Conservation (phyloP, 2,888 invertebrate genomes). For the Spilosoma lubricipeda region DNA sequence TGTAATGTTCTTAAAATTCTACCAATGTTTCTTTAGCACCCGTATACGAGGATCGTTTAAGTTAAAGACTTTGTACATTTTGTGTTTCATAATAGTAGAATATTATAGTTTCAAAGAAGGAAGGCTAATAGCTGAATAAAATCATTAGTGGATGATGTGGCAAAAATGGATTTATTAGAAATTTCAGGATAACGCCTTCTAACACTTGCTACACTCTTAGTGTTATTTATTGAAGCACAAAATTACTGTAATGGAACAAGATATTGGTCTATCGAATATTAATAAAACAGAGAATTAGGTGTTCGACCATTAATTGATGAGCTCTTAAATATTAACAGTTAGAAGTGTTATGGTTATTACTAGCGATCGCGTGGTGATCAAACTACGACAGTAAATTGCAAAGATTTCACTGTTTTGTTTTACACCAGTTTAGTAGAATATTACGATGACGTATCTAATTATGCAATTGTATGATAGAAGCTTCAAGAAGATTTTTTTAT, state of each 20-base stretch:
- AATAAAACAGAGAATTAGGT: neutral
- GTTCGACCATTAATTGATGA: neutral
- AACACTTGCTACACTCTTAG: constrained; percentile 20
- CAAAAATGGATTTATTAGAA: constrained; percentile 47
- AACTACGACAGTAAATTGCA: neutral
- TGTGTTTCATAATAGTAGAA: constrained; percentile 27
- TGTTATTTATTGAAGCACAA: constrained; percentile 19
- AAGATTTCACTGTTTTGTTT: neutral
- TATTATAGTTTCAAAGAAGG: constrained; percentile 26
- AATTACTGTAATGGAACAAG: neutral
- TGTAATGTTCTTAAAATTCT: too few relatives aligned
- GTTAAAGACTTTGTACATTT: too few relatives aligned
- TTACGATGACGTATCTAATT: too few relatives aligned
- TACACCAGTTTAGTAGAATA: neutral
- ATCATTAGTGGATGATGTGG: constrained; percentile 49
- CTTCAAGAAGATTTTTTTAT: too few relatives aligned
- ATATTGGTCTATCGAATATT: neutral
- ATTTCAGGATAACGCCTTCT: constrained; percentile 23
- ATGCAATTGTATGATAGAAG: too few relatives aligned
- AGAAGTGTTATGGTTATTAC: neutral
- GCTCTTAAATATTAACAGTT: neutral
- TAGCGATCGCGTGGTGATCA: neutral
- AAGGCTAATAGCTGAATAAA: constrained; percentile 44
- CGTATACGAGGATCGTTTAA: neutral
- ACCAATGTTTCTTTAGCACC: neutral